phyloP scores from a whole-genome alignment of 1,140 invertebrate genomes.

The Hylaeus volcanicus region DNA sequence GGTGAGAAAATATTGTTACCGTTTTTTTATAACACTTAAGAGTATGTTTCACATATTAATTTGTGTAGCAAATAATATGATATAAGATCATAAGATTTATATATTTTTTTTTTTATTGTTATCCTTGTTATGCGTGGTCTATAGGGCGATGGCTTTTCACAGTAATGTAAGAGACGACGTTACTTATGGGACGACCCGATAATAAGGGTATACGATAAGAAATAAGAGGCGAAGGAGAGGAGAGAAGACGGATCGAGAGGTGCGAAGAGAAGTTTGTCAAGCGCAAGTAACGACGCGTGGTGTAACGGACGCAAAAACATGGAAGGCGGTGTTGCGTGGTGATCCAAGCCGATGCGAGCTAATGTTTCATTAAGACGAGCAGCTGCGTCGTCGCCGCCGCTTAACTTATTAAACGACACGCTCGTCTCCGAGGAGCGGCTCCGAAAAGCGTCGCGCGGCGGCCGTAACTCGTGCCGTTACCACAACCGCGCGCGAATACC shows the following conservation, averaged over 20 bases:
- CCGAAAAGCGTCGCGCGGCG: slow-evolving; percentile 9
- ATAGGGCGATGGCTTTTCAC: too few relatives aligned
- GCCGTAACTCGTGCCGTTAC: not conserved
- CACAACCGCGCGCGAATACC: not conserved
- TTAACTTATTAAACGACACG: slow-evolving; percentile 80
- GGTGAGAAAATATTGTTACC: too few relatives aligned
- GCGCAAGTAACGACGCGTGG: slow-evolving; percentile 15
- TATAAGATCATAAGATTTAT: too few relatives aligned
- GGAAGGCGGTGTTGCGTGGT: slow-evolving; percentile 58
- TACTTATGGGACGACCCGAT: too few relatives aligned
- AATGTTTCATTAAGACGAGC: slow-evolving; percentile 80
- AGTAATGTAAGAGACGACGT: too few relatives aligned
- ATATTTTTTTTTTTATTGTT: too few relatives aligned
- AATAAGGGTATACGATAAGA: too few relatives aligned
- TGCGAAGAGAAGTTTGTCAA: slow-evolving; percentile 3
- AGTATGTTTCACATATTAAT: too few relatives aligned
- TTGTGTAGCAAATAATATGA: too few relatives aligned
- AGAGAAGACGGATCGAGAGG: not conserved
- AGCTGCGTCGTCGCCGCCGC: slow-evolving; percentile 79
- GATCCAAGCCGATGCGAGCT: slow-evolving; percentile 73
- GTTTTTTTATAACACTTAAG: too few relatives aligned
- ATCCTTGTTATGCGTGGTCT: too few relatives aligned
- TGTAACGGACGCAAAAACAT: slow-evolving; percentile 17
- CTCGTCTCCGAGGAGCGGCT: slow-evolving; percentile 59
- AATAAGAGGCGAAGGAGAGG: slow-evolving; percentile 5